phyloP scores from a whole-genome alignment of 2,888 invertebrate genomes.

The Taenaris catops region DNA sequence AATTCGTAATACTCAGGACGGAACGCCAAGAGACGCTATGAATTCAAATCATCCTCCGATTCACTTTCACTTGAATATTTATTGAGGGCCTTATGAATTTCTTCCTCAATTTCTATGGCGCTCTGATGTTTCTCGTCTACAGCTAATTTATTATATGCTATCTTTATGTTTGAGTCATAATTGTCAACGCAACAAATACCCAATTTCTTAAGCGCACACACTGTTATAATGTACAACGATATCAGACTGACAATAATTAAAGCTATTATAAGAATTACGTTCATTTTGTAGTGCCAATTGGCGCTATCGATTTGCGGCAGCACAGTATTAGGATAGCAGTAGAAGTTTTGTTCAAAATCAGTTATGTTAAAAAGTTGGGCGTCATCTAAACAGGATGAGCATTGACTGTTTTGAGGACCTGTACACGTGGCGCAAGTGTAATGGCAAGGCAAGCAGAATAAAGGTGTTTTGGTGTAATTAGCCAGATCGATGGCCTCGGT shows the following conservation, averaged over 20 bases:
- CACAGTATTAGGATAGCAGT: constrained; percentile 72
- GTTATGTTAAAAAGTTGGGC: constrained; percentile 72
- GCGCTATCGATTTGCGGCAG: constrained; percentile 59
- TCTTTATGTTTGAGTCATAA: constrained; percentile 50
- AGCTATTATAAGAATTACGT: constrained; percentile 54
- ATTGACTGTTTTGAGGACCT: constrained; percentile 85
- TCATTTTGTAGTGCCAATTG: constrained; percentile 65
- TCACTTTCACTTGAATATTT: constrained; percentile 58
- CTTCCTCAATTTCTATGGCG: constrained; percentile 60
- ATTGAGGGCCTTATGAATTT: constrained; percentile 58
- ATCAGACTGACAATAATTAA: constrained; percentile 42
- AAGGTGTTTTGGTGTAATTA: constrained; percentile 42
- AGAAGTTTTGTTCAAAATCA: constrained; percentile 55
- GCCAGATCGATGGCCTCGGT: constrained; percentile 56
- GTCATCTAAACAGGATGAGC: constrained; percentile 83
- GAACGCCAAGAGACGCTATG: constrained; percentile 53
- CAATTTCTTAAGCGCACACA: constrained; percentile 42
- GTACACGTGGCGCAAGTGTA: constrained; percentile 86
- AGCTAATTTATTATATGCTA: constrained; percentile 60
- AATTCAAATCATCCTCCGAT: constrained; percentile 60
- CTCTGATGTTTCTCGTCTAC: constrained; percentile 58
- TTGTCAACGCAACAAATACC: constrained; percentile 36
- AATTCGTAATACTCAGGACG: constrained; percentile 47
- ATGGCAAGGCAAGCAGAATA: constrained; percentile 84
- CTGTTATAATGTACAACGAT: constrained; percentile 41